These are phyloP conservation scores for Trematomus loennbergii DNA, from an alignment of 2,113 vertebrate species.

Conservation along the genomic window DNA sequence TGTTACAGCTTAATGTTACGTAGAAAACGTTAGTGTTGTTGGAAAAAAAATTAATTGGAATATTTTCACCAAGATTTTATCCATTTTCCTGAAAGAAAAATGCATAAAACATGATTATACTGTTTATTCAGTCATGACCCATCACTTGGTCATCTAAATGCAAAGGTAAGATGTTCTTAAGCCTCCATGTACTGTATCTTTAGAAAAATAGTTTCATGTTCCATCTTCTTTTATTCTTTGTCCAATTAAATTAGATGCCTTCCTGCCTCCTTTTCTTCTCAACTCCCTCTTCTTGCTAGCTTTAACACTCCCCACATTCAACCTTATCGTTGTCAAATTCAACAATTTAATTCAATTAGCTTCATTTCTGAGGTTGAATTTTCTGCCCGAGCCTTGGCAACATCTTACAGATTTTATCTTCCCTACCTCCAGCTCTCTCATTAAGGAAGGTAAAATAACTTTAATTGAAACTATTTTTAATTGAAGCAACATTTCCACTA, in stretches of 20 bases:
- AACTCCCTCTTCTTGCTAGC: slow-evolving; percentile 30
- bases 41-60: neutral
- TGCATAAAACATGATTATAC: slow-evolving; percentile 42
- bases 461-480: slow-evolving; percentile 84
- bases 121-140: slow-evolving; percentile 36
- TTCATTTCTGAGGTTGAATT: slow-evolving; percentile 77
- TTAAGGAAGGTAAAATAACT: slow-evolving; percentile 81
- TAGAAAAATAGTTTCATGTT: slow-evolving; percentile 32
- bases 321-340: slow-evolving; percentile 81
- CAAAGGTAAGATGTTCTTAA: slow-evolving; percentile 30
- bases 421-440: slow-evolving; percentile 73
- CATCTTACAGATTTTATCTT: slow-evolving; percentile 79
- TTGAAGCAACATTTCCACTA: slow-evolving; percentile 75
- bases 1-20: no score
- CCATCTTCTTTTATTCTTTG: slow-evolving; percentile 39
- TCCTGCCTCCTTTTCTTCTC: slow-evolving; percentile 22
- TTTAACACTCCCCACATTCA: slow-evolving; percentile 68
- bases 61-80: slow-evolving; percentile 29
- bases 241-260: slow-evolving; percentile 54
- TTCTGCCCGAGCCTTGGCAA: slow-evolving; percentile 71
- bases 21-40: no score
- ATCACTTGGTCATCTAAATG: slow-evolving; percentile 28
- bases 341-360: slow-evolving; percentile 87
- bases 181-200: slow-evolving; percentile 25
- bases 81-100: slow-evolving; percentile 21